Base-by-base conservation (phyloP, 2,888 invertebrate species). In the Synanthedon formicaeformis region DNA sequence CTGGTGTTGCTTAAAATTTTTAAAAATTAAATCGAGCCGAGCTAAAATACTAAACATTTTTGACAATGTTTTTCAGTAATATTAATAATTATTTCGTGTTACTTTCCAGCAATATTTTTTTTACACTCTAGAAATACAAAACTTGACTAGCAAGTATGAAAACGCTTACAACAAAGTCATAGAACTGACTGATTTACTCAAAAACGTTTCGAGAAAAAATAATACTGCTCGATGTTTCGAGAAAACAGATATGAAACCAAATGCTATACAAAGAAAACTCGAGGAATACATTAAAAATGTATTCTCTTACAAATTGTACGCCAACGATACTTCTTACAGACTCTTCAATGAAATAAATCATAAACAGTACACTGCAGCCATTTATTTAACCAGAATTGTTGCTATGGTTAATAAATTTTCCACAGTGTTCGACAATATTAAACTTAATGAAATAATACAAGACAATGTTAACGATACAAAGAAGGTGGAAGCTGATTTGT, bases 71-170 rank as follows among this genome's bases (percentile, higher is more conserved):
- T 23, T 23, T 23, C 23, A 23, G 23, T 23, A 23, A 23, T 23
- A 14, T 27, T 51, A 6, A 34, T 34, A 34, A 34, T 34, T 34
- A 34, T 34, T 34, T 8, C 34, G 10, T 10, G 0, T 34, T 10
- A 34, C 34, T 45, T 81, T 80, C 12, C 74, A 87, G 87, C 84
- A 87, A 84, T 82, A 81, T 55, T 78, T 69, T 56, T 75, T 84
- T 58, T 87, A 73, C 59, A 76, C 71, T 0, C 60, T 75, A 13
- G 67, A 67, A 40, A 73, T 69, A 4, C 57, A 67, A 56, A 73
- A 80, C 40, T 55, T 82, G 14, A 74, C 73, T 0, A 85, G 87
- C 55, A 69, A 63, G 3, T 86, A 69, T 45, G 71, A 73, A 64
- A 63, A 64, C 0, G 76, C 82, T 2, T 85, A 73, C 58, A 60